Conservation (phyloP, 2,797 vertebrate species). For the Trichosurus vulpecula region DNA sequence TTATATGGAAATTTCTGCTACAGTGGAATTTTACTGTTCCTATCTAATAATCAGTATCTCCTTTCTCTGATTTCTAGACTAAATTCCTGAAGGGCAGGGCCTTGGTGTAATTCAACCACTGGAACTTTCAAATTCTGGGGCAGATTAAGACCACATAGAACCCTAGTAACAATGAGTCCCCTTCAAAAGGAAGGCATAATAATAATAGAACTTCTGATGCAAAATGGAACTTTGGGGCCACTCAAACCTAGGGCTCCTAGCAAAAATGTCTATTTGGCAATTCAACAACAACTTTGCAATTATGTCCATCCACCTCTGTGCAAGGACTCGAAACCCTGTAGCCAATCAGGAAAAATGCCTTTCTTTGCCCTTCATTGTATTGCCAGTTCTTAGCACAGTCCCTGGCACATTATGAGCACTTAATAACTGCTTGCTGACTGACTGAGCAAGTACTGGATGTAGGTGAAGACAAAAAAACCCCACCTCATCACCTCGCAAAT, state of each 20-base stretch:
- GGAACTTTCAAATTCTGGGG: background rate
- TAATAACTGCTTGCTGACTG: background rate
- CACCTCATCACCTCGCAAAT: background rate
- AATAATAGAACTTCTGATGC: background rate
- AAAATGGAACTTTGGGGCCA: background rate
- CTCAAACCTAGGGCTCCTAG: background rate
- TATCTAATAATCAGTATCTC: background rate
- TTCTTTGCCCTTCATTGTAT: background rate
- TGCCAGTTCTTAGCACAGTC: background rate
- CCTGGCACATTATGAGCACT: background rate
- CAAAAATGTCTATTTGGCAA: background rate
- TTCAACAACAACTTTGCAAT: background rate
- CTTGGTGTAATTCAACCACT: background rate
- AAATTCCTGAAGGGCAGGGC: background rate
- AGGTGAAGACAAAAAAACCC: background rate
- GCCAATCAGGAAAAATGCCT: background rate
- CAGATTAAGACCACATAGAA: background rate
- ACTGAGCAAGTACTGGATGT: background rate
- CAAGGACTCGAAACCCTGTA: background rate
- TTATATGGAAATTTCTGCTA: background rate
- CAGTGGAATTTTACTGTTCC: background rate
- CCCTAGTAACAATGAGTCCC: background rate
- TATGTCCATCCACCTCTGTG: background rate
- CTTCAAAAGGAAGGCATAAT: background rate
- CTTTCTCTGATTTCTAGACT: background rate